A percentile compares a stretch with the other conserved stretches of the same genome.
Conservation (phyloP, 2,113 vertebrate genomes). For the Cyanoramphus novaezelandiae region DNA sequence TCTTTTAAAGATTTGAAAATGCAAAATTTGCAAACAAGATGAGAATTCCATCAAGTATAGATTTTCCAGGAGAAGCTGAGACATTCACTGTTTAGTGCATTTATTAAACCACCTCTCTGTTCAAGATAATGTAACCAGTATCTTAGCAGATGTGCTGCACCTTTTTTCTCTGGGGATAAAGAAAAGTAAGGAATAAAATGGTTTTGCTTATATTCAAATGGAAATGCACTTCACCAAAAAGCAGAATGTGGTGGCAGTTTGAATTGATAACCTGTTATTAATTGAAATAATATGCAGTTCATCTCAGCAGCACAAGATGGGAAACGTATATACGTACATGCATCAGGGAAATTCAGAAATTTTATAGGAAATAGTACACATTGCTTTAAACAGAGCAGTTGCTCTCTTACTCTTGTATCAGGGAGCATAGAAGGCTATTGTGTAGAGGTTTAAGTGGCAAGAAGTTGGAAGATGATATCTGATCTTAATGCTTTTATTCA, state of each 20-base stretch:
- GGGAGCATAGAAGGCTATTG: neutral
- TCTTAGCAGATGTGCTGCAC: neutral
- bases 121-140: neutral
- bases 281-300: neutral
- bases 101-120: neutral
- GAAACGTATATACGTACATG: neutral
- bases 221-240: neutral
- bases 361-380: neutral
- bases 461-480: neutral
- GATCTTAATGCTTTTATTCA: neutral
- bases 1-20: neutral
- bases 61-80: neutral
- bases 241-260: neutral
- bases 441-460: neutral
- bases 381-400: neutral
- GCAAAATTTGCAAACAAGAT: neutral
- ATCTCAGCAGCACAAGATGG: neutral
- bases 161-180: neutral
- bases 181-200: neutral
- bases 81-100: neutral
- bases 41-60: neutral
- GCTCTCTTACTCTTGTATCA: neutral
- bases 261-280: neutral
- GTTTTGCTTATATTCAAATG: neutral
- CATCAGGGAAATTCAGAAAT: neutral